phyloP scores from a whole-genome alignment of 2,888 invertebrate species.

The Apamea crenata region DNA sequence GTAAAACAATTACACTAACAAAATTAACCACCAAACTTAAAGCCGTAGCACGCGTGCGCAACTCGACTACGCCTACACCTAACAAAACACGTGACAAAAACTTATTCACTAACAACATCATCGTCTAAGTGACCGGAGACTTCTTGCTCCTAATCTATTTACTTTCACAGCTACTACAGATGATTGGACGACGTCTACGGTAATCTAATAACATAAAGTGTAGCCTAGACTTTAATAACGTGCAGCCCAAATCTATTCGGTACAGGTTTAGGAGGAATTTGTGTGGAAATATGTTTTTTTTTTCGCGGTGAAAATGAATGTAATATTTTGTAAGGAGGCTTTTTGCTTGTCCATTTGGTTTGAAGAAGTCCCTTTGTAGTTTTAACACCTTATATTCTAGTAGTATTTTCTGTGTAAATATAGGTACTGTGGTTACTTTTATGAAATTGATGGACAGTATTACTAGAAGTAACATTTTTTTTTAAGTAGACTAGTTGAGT shows the following conservation, averaged over 20 bases:
- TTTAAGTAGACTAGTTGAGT: too few relatives aligned
- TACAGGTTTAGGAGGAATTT: conserved; percentile 25
- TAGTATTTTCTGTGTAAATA: conserved; percentile 6
- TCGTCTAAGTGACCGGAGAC: conserved; percentile 56
- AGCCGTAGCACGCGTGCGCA: conserved; percentile 24
- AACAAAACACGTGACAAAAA: conserved; percentile 53
- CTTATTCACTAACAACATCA: conserved; percentile 51
- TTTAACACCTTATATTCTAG: conserved; percentile 23
- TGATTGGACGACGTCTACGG: conserved; percentile 54
- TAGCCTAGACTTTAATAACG: conserved; percentile 52
- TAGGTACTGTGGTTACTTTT: background rate
- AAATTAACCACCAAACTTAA: conserved; percentile 25
- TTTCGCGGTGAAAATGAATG: conserved; percentile 4
- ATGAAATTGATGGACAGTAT: background rate
- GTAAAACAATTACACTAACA: conserved; percentile 16
- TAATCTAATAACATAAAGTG: conserved; percentile 62
- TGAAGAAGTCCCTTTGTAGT: conserved; percentile 33
- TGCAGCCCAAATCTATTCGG: conserved; percentile 28
- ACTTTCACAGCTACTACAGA: conserved; percentile 45
- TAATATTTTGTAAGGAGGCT: conserved; percentile 28
- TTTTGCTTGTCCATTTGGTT: conserved; percentile 42
- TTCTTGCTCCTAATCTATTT: conserved; percentile 61
- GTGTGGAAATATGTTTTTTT: conserved; percentile 21
- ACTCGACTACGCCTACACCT: conserved; percentile 21
- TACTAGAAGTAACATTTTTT: background rate